phyloP scores from a whole-genome alignment of 2,113 vertebrate species.

The Orycteropus afer region DNA sequence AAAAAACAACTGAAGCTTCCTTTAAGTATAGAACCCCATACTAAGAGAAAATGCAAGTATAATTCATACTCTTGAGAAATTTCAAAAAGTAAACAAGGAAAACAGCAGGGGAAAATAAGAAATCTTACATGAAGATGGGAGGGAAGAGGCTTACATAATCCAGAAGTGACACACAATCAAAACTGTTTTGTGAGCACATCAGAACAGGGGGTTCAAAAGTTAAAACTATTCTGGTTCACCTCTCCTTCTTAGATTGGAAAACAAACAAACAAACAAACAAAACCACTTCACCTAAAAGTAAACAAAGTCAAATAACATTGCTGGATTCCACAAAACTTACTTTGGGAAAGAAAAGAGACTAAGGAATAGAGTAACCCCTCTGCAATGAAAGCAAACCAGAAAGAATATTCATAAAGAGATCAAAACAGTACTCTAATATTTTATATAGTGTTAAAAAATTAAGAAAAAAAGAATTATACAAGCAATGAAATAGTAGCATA shows the following conservation, averaged over 20 bases:
- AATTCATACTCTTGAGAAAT: background rate
- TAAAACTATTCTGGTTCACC: background rate
- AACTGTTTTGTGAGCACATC: background rate
- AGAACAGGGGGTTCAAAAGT: background rate
- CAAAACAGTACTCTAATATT: background rate
- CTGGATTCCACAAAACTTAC: background rate
- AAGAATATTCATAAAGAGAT: background rate
- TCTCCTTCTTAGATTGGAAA: background rate
- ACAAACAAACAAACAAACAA: no score
- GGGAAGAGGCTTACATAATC: background rate
- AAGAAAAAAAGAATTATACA: background rate
- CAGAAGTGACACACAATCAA: background rate
- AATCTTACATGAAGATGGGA: background rate
- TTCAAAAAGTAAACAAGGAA: background rate
- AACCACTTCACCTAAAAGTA: background rate
- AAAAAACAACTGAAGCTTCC: background rate
- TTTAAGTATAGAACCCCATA: background rate
- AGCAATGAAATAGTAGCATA: background rate
- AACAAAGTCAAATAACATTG: background rate
- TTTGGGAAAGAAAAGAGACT: background rate
- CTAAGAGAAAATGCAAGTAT: background rate
- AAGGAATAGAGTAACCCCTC: background rate
- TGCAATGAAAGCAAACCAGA: background rate
- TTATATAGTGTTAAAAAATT: constrained; percentile 2
- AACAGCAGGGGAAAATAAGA: background rate